Conservation (phyloP, 2,113 vertebrate genomes). For the Vulpes ferrilata region DNA sequence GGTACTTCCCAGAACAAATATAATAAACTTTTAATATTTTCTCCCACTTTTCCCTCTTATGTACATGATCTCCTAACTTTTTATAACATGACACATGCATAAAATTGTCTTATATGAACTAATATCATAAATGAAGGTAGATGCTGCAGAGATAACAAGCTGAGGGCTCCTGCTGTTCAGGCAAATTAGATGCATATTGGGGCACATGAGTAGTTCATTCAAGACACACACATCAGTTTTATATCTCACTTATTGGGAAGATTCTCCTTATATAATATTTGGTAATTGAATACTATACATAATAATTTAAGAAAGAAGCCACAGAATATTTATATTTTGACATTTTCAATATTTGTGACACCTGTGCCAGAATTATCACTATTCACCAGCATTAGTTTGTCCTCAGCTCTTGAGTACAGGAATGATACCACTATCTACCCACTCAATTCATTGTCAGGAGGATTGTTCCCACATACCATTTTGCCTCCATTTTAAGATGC, state of each 20-base stretch:
- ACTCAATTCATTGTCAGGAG: not conserved
- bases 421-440: not conserved
- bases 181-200: not conserved
- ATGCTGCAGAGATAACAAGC: not conserved
- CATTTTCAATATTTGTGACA: not conserved
- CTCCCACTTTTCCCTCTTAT: not conserved
- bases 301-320: not conserved
- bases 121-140: not conserved
- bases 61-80: not conserved
- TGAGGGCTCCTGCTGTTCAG: not conserved
- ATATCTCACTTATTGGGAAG: not conserved
- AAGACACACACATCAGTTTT: not conserved
- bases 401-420: not conserved
- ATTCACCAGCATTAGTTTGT: not conserved
- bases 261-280: not conserved
- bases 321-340: not conserved
- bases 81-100: not conserved
- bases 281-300: not conserved
- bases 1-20: not conserved
- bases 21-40: not conserved
- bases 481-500: not conserved
- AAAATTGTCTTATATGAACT: not conserved
- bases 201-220: not conserved
- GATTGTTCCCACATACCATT: not conserved
- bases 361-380: not conserved